These are phyloP conservation scores for Oscheius sp. DNA, from an alignment of 2,888 invertebrate species.

Conservation along the genomic window DNA sequence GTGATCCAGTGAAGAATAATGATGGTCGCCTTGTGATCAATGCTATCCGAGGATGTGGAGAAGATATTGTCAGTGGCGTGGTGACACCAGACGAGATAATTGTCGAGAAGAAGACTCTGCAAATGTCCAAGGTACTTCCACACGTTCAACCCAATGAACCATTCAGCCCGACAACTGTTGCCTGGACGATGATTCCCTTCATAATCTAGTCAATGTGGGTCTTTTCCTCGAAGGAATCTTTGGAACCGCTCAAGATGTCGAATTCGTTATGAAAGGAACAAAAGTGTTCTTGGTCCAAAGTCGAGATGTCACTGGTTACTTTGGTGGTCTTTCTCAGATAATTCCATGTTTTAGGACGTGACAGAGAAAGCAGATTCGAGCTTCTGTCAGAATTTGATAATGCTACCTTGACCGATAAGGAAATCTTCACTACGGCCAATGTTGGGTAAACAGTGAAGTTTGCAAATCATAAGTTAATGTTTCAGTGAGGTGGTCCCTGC, in stretches of 20 bases:
- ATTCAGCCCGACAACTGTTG: constrained; percentile 45
- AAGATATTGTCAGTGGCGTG: constrained; percentile 85
- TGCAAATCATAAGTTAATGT: background rate
- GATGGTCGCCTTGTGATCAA: constrained; percentile 82
- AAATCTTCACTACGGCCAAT: constrained; percentile 82
- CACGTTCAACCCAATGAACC: background rate
- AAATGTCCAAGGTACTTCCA: constrained; percentile 16
- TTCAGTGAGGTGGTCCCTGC: constrained; percentile 77
- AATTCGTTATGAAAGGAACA: constrained; percentile 83
- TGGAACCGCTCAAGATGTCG: constrained; percentile 83
- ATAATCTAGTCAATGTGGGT: constrained; percentile 78
- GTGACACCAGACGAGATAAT: constrained; percentile 81
- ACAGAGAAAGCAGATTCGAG: constrained; percentile 84
- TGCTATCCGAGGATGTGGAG: constrained; percentile 86
- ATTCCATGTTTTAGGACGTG: constrained; percentile 79
- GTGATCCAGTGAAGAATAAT: constrained; percentile 83
- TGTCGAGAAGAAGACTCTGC: constrained; percentile 26
- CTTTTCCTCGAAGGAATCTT: constrained; percentile 80
- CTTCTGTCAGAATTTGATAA: constrained; percentile 84
- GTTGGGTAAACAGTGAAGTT: constrained; percentile 78
- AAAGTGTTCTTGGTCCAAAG: constrained; percentile 73
- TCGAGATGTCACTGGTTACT: constrained; percentile 53
- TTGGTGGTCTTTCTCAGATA: background rate
- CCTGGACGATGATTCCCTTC: constrained; percentile 39
- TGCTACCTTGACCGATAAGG: constrained; percentile 80